Percentiles rank a stretch among this genome's conserved stretches.
These are phyloP conservation scores for Cordylochernes scorpioides DNA, from an alignment of 2,888 invertebrate species.

Conservation along the genomic window DNA sequence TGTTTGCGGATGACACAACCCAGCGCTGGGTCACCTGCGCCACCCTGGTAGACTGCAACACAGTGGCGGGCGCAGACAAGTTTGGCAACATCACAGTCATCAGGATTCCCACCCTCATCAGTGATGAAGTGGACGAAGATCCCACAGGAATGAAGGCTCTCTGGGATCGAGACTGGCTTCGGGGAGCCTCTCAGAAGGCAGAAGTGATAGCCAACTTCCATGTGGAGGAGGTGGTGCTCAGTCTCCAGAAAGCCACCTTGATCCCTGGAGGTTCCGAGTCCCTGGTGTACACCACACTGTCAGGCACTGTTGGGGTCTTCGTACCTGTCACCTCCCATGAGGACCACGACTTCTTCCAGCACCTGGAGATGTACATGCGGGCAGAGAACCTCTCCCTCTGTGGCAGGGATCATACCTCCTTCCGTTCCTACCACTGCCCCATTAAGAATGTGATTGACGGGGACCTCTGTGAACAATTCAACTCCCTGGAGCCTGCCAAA, in stretches of 20 bases:
- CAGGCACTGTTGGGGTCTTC: constrained; percentile 69
- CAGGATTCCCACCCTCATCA: constrained; percentile 60
- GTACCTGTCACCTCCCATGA: constrained; percentile 76
- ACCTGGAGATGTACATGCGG: constrained; percentile 97
- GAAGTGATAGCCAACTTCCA: constrained; percentile 79
- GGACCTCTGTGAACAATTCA: constrained; percentile 94
- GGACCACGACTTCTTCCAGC: constrained; percentile 97
- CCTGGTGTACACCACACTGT: constrained; percentile 76
- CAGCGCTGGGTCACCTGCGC: constrained; percentile 76
- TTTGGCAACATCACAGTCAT: constrained; percentile 86
- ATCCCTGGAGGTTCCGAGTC: constrained; percentile 95
- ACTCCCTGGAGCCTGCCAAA: constrained; percentile 69
- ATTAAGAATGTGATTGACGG: constrained; percentile 97
- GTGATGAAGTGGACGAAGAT: constrained; percentile 96
- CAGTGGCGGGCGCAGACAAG: constrained; percentile 84
- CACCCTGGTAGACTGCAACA: constrained; percentile 77
- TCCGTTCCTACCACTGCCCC: constrained; percentile 86
- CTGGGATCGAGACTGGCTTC: constrained; percentile 64
- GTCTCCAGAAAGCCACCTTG: constrained; percentile 77
- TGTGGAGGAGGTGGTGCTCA: constrained; percentile 79
- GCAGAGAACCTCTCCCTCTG: constrained; percentile 85
- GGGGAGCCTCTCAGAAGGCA: constrained; percentile 82
- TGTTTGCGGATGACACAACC: constrained; percentile 93
- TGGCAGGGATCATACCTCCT: constrained; percentile 88
- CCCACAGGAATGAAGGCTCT: constrained; percentile 92